Conservation (phyloP, 2,797 vertebrate species). For the Ctenopoma kingsleyae region DNA sequence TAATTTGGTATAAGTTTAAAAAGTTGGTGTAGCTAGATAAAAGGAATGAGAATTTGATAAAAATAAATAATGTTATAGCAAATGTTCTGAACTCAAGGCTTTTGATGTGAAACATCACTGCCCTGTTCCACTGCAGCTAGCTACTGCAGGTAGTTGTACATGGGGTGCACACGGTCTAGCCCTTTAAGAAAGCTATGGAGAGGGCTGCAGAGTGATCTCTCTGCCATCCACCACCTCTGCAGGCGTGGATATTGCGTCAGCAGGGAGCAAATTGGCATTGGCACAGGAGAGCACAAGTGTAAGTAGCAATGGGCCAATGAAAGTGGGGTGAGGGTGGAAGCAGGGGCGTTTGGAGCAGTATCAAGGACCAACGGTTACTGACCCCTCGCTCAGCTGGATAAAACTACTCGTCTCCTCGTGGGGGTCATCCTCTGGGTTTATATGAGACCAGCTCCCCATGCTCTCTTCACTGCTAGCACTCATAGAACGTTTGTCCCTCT, state of each 20-base stretch:
- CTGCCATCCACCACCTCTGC: constrained; percentile 52
- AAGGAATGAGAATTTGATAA: constrained; percentile 50
- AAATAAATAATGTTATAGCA: constrained; percentile 53
- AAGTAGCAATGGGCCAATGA: constrained; percentile 77
- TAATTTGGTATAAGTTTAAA: constrained; percentile 2
- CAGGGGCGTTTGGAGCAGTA: constrained; percentile 63
- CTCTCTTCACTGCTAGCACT: constrained; percentile 96
- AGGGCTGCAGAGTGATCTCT: constrained; percentile 45
- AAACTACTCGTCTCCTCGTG: constrained; percentile 97
- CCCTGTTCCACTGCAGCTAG: constrained; percentile 35
- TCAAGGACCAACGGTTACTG: constrained; percentile 86
- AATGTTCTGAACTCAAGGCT: constrained; percentile 48
- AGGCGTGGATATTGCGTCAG: constrained; percentile 50
- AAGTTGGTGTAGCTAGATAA: constrained; percentile 3
- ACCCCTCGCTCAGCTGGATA: constrained; percentile 96
- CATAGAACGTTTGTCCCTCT: constrained; percentile 86
- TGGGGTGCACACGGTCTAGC: constrained; percentile 34
- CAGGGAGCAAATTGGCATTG: constrained; percentile 49
- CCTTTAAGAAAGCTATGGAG: constrained; percentile 58
- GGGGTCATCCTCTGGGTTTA: constrained; percentile 93
- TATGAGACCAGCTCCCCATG: constrained; percentile 96
- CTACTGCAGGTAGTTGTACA: constrained; percentile 33
- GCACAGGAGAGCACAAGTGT: constrained; percentile 63
- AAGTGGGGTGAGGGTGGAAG: constrained; percentile 70
- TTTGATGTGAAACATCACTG: constrained; percentile 43